Percentiles rank a stretch among this genome's conserved stretches.
Evolutionary conservation across 2,888 invertebrate genomes (phyloP).

Genomic region (Muschampia plurimacula): DNA sequence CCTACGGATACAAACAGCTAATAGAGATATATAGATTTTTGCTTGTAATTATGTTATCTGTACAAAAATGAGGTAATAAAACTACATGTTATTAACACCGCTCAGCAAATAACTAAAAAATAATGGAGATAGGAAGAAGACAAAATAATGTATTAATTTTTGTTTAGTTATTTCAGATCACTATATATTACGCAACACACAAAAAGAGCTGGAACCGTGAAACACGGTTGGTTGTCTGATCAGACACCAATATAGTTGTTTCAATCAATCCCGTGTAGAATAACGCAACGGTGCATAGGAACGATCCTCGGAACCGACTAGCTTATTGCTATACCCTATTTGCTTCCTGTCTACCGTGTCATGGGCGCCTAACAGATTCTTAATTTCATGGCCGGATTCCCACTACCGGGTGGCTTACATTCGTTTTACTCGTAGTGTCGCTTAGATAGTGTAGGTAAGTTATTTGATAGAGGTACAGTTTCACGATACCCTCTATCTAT

Average conservation of each 20-base stretch:
- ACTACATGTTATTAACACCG: no score
- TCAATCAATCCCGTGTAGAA: conserved; percentile 4
- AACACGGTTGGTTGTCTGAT: not conserved
- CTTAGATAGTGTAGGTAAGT: not conserved
- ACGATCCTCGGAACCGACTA: conserved; percentile 49
- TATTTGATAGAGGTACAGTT: not conserved
- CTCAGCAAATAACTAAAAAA: no score
- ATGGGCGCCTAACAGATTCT: conserved; percentile 63
- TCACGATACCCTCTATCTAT: no score
- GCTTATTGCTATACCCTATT: conserved; percentile 60
- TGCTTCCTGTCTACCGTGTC: conserved; percentile 66
- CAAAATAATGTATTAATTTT: no score
- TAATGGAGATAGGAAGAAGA: no score
- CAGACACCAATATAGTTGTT: not conserved
- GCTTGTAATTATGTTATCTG: no score
- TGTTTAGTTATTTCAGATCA: no score
- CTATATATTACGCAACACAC: not conserved
- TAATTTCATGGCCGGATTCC: conserved; percentile 76
- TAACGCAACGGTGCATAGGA: conserved; percentile 1
- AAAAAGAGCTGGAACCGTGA: not conserved
- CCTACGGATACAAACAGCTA: no score
- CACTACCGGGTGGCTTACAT: conserved; percentile 28
- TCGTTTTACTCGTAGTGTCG: conserved; percentile 24
- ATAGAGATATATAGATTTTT: no score
- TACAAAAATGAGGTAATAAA: no score